phyloP scores from a whole-genome alignment of 2,113 vertebrate genomes.

The Cisticola juncidis region DNA sequence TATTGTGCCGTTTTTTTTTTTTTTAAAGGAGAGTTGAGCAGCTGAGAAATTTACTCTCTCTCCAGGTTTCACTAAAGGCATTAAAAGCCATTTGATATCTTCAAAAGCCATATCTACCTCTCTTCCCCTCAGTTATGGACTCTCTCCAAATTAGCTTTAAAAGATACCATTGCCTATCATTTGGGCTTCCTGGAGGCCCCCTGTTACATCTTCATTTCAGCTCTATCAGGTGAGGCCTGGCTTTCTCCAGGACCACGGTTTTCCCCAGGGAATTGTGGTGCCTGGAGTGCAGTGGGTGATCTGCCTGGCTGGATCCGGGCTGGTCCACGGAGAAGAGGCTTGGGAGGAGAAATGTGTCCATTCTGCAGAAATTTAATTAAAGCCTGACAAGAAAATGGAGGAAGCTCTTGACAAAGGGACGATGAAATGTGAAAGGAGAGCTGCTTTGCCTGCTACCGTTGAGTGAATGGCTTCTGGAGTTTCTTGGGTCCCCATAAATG shows the following conservation, averaged over 20 bases:
- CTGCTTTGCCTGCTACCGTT: neutral
- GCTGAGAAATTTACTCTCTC: neutral
- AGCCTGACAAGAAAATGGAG: neutral
- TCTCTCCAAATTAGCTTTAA: neutral
- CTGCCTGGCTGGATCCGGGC: neutral
- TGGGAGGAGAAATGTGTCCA: neutral
- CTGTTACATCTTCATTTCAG: neutral
- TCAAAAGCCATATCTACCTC: neutral
- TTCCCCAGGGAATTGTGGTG: neutral
- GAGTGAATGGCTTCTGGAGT: neutral
- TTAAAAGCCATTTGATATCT: neutral
- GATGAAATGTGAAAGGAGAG: neutral
- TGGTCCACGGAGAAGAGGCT: neutral
- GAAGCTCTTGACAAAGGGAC: neutral
- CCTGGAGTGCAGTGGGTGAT: neutral
- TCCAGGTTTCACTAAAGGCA: neutral
- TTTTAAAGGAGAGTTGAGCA: neutral
- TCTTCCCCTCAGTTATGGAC: neutral
- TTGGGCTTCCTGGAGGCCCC: neutral
- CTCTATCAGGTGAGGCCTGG: neutral
- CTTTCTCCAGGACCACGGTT: neutral
- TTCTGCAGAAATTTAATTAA: neutral
- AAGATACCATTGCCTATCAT: neutral
- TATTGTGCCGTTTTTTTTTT: neutral
- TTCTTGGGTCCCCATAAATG: neutral